These are phyloP conservation scores for Whitmania pigra DNA, from an alignment of 1,140 invertebrate species.

Conservation along the genomic window DNA sequence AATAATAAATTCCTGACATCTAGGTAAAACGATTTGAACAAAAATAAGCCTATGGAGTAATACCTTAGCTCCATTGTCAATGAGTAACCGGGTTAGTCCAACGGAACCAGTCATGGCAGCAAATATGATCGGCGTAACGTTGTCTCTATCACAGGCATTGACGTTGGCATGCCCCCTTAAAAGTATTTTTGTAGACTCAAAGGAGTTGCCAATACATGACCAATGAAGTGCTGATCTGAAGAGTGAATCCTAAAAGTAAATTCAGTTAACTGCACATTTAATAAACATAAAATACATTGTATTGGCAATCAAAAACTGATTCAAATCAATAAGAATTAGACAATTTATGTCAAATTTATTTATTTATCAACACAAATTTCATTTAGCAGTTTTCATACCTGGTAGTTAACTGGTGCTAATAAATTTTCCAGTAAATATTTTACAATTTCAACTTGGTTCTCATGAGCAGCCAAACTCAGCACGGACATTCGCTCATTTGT, in stretches of 20 bases:
- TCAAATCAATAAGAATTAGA: too few species aligned
- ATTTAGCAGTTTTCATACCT: conserved; percentile 22
- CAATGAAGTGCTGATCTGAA: conserved; percentile 31
- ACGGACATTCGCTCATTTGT: conserved; percentile 30
- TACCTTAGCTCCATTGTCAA: conserved; percentile 29
- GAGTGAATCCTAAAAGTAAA: conserved; percentile 12
- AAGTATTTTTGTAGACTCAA: conserved; percentile 25
- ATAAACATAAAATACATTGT: too few species aligned
- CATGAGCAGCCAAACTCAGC: conserved; percentile 28
- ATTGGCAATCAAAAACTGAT: too few species aligned
- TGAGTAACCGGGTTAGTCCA: conserved; percentile 27
- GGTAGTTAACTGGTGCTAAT: conserved; percentile 28
- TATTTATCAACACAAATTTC: too few species aligned
- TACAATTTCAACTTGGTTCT: conserved; percentile 30
- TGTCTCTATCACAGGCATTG: conserved; percentile 31
- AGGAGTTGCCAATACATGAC: conserved; percentile 29
- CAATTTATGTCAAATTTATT: too few species aligned
- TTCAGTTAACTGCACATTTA: too few species aligned
- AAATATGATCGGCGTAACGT: conserved; percentile 31
- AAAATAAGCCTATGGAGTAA: too few species aligned
- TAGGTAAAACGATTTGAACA: too few species aligned
- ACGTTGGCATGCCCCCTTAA: conserved; percentile 27
- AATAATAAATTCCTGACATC: too few species aligned
- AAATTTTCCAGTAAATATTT: conserved; percentile 27
- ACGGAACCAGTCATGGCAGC: conserved; percentile 28